phyloP scores from a whole-genome alignment of 2,113 vertebrate genomes.

The Lota lota region DNA sequence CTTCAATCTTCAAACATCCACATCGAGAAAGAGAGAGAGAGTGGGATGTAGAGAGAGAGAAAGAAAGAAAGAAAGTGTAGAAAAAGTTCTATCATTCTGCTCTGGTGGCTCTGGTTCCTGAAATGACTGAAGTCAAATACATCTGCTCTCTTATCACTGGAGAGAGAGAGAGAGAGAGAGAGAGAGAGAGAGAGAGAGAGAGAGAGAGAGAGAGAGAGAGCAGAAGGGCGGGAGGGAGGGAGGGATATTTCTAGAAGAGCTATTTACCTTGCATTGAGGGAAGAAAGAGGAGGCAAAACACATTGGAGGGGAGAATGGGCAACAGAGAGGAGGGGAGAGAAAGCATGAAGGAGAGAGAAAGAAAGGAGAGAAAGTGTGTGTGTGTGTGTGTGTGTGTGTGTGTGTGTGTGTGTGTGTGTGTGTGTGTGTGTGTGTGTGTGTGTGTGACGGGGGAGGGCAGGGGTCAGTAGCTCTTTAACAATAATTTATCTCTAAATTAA shows the following conservation, averaged over 20 bases:
- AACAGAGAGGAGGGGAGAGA: conserved; percentile 13
- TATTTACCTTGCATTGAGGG: conserved; percentile 33
- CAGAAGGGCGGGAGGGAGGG: conserved; percentile 54
- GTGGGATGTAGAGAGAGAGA: too few species aligned
- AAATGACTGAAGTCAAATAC: too few species aligned
- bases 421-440: neutral
- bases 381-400: neutral
- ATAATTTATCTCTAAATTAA: neutral
- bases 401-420: too few species aligned
- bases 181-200: too few species aligned
- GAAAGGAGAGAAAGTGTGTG: conserved; percentile 12
- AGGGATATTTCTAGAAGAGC: conserved; percentile 59
- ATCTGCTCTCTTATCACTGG: too few species aligned
- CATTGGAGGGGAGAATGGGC: neutral
- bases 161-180: conserved; percentile 25
- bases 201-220: neutral
- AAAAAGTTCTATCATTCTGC: conserved; percentile 8
- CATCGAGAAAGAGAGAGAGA: too few species aligned
- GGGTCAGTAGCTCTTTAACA: conserved; percentile 8
- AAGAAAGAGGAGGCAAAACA: neutral
- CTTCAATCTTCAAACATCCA: too few species aligned
- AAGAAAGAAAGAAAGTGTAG: too few species aligned
- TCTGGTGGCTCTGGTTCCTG: conserved; percentile 9
- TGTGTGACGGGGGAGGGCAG: too few species aligned
- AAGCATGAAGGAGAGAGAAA: conserved; percentile 9